phyloP scores from a whole-genome alignment of 2,888 invertebrate species.

The Dasypogon diadema region DNA sequence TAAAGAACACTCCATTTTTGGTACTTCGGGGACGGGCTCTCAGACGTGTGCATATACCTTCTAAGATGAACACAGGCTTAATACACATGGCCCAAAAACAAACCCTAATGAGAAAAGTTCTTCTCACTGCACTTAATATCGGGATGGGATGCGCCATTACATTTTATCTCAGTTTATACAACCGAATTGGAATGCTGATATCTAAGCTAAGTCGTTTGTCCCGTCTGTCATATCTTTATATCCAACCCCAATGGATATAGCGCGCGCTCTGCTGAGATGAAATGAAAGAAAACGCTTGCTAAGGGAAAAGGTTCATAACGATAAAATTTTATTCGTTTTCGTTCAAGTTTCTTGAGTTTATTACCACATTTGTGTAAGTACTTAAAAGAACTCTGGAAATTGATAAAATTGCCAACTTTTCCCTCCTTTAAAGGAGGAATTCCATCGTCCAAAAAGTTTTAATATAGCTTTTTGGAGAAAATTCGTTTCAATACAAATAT shows the following conservation, averaged over 20 bases:
- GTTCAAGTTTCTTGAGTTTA: conserved; percentile 47
- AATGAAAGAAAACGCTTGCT: conserved; percentile 40
- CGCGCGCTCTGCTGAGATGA: conserved; percentile 5
- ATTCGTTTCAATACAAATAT: too few relatives aligned
- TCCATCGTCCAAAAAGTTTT: too few relatives aligned
- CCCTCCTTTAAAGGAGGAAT: too few relatives aligned
- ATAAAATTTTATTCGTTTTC: conserved; percentile 48
- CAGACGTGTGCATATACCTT: neutral
- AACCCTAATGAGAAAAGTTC: conserved; percentile 17
- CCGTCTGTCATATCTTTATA: conserved; percentile 30
- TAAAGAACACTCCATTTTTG: conserved; percentile 45
- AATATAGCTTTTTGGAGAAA: too few relatives aligned
- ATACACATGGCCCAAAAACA: neutral
- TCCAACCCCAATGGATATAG: neutral
- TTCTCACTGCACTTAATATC: conserved; percentile 39
- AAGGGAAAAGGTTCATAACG: conserved; percentile 45
- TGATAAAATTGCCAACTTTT: too few relatives aligned
- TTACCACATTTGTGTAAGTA: conserved; percentile 9
- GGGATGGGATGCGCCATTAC: conserved; percentile 43
- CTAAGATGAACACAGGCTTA: neutral
- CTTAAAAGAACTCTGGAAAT: neutral
- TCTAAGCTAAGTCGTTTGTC: neutral
- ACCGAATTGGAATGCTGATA: conserved; percentile 28
- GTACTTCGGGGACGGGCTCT: neutral
- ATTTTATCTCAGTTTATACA: conserved; percentile 37